Percentiles rank a stretch among this genome's conserved stretches.
phyloP scores from a whole-genome alignment of 2,888 invertebrate species.

The Protonemura montana region DNA sequence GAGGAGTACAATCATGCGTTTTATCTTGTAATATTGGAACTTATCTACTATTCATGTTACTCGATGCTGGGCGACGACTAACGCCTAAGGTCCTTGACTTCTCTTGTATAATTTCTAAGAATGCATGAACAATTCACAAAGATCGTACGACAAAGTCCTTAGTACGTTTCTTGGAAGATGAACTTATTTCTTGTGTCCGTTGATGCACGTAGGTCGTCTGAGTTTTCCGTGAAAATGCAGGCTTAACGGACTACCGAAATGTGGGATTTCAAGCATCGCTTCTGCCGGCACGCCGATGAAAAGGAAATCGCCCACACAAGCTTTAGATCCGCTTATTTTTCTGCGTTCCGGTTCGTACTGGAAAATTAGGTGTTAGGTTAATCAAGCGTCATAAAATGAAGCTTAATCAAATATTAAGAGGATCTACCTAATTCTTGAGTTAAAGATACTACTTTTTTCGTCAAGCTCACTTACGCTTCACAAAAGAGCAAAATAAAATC shows the following conservation, averaged over 20 bases:
- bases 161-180: conserved; percentile 12
- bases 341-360: background rate
- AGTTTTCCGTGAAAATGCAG: background rate
- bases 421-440: background rate
- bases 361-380: background rate
- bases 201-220: background rate
- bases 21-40: background rate
- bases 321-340: background rate
- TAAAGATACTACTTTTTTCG: background rate
- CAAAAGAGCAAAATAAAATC: background rate
- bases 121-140: conserved; percentile 20
- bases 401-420: background rate
- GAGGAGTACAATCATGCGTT: conserved; percentile 12
- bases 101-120: conserved; percentile 7
- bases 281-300: background rate
- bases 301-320: background rate
- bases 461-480: background rate
- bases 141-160: conserved; percentile 16
- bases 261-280: too few species aligned
- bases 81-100: conserved; percentile 24
- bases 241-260: too few species aligned
- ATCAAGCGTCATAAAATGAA: background rate
- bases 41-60: conserved; percentile 8
- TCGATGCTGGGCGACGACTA: background rate
- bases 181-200: background rate